These are phyloP conservation scores for Trichosurus vulpecula DNA, from an alignment of 2,797 vertebrate species.

Conservation along the genomic window DNA sequence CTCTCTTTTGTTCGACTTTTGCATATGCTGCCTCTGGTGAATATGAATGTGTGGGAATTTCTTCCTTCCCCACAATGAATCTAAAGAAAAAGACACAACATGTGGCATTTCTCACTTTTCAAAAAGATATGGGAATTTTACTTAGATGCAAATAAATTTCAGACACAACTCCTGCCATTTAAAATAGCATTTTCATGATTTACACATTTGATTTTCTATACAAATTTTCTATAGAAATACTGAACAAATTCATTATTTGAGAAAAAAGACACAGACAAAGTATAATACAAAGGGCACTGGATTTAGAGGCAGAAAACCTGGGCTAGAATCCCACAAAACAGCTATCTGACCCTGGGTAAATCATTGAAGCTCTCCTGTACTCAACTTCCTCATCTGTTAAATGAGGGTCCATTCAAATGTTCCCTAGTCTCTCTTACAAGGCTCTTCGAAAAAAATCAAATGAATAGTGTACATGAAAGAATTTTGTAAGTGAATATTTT, in stretches of 20 bases:
- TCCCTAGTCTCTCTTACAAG: background rate
- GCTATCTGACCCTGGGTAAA: background rate
- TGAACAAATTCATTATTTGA: slow-evolving; percentile 29
- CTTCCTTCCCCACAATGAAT: slow-evolving; percentile 98
- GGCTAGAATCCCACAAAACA: background rate
- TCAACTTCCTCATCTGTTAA: background rate
- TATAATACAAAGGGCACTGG: background rate
- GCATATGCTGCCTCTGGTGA: slow-evolving; percentile 84
- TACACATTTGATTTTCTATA: slow-evolving; percentile 18
- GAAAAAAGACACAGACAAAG: slow-evolving; percentile 36
- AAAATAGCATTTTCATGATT: slow-evolving; percentile 47
- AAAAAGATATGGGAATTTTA: slow-evolving; percentile 25
- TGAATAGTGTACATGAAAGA: background rate
- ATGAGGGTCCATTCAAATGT: background rate
- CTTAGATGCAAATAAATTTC: slow-evolving; percentile 34
- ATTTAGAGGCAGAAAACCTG: background rate
- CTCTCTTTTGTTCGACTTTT: slow-evolving; percentile 81
- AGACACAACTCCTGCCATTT: slow-evolving; percentile 33
- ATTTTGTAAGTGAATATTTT: background rate
- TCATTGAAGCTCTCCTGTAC: background rate
- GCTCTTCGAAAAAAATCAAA: background rate
- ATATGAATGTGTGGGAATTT: slow-evolving; percentile 92
- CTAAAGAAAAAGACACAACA: slow-evolving; percentile 81
- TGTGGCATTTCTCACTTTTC: slow-evolving; percentile 32
- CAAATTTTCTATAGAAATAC: no score